A percentile compares a stretch with the other conserved stretches of the same genome.
Conservation (phyloP, 2,113 vertebrate genomes). For the Pithys albifrons region DNA sequence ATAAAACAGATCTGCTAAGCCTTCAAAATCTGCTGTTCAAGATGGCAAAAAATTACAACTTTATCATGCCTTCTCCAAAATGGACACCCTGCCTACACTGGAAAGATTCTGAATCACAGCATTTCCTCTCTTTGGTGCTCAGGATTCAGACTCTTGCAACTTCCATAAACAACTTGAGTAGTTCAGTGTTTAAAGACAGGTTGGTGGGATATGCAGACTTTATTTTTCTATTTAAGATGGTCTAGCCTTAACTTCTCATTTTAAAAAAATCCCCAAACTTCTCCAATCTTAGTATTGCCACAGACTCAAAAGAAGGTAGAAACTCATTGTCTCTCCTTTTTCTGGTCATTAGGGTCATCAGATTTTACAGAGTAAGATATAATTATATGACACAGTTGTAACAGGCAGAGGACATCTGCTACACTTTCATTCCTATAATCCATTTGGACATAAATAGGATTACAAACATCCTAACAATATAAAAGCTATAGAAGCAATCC, state of each 20-base stretch:
- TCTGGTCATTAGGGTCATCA: not conserved
- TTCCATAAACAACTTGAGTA: constrained; percentile 21
- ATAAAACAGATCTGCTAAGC: not conserved
- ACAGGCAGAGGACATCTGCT: constrained; percentile 28
- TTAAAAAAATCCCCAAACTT: not conserved
- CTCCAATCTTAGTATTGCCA: not conserved
- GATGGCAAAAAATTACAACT: not conserved
- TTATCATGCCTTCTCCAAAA: constrained; percentile 13
- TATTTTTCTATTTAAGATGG: not conserved
- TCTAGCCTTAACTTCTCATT: not conserved
- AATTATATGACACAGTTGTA: not conserved
- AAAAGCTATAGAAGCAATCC: constrained; percentile 30
- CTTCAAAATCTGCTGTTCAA: not conserved
- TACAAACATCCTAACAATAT: constrained; percentile 46
- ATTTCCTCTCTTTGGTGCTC: not conserved
- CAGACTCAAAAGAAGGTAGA: not conserved
- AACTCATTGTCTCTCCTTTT: not conserved
- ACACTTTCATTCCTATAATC: constrained; percentile 59
- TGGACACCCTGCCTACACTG: not conserved
- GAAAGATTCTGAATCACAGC: not conserved
- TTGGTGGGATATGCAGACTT: not conserved
- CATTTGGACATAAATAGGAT: constrained; percentile 54
- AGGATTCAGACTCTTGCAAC: not conserved
- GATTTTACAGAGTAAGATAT: not conserved
- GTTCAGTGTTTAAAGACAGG: not conserved